phyloP scores from a whole-genome alignment of 2,888 invertebrate species.

The Tetanocera ferruginea region DNA sequence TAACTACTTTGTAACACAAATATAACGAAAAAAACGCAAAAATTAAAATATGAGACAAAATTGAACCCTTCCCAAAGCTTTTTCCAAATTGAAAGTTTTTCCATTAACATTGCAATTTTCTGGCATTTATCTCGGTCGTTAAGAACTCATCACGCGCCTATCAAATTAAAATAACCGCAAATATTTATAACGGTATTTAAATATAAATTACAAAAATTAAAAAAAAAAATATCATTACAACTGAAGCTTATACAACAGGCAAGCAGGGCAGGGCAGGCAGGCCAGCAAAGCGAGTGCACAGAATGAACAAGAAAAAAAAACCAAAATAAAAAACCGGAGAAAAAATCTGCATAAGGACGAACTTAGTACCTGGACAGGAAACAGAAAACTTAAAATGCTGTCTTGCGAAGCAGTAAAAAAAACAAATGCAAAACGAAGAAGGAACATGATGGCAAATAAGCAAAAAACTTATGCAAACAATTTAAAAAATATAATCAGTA shows the following conservation, averaged over 20 bases:
- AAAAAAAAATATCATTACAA: not conserved
- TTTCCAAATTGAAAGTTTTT: too few species aligned
- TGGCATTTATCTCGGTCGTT: too few species aligned
- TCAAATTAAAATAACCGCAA: too few species aligned
- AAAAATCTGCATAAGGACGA: not conserved
- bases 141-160: too few species aligned
- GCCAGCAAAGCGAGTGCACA: not conserved
- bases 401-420: not conserved
- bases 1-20: too few species aligned
- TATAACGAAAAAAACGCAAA: too few species aligned
- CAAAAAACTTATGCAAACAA: not conserved
- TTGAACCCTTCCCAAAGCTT: too few species aligned
- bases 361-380: too few species aligned
- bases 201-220: not conserved
- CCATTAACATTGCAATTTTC: too few species aligned
- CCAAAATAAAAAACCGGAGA: not conserved
- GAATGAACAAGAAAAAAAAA: not conserved
- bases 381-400: not conserved
- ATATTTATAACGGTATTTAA: not conserved
- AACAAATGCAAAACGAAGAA: not conserved
- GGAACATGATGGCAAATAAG: not conserved
- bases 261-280: not conserved
- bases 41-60: too few species aligned
- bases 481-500: constrained; percentile 17
- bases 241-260: not conserved